phyloP scores from a whole-genome alignment of 2,113 vertebrate species.

The Corythoichthys intestinalis region DNA sequence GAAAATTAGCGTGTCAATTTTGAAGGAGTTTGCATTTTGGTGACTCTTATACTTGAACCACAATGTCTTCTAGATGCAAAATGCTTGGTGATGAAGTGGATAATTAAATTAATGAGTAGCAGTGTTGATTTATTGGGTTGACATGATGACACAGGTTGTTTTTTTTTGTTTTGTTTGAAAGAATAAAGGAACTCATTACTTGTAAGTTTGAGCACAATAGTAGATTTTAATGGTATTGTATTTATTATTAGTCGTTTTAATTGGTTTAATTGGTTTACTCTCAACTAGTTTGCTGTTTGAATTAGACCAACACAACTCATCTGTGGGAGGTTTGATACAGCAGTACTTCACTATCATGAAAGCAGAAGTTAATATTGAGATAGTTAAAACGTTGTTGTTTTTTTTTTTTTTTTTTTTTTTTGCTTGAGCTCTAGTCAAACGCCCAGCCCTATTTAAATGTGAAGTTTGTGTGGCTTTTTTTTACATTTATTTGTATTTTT shows the following conservation, averaged over 20 bases:
- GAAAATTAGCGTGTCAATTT: slow-evolving; percentile 28
- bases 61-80: slow-evolving; percentile 29
- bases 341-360: background rate
- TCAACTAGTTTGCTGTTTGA: background rate
- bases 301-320: background rate
- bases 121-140: slow-evolving; percentile 11
- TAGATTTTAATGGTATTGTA: slow-evolving; percentile 4
- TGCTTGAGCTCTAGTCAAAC: background rate
- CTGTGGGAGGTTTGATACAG: background rate
- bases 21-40: slow-evolving; percentile 10
- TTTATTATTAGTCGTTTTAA: background rate
- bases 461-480: slow-evolving; percentile 1
- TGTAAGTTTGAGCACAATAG: slow-evolving; percentile 5
- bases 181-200: slow-evolving; percentile 6
- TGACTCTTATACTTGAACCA: slow-evolving; percentile 45
- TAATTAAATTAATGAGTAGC: slow-evolving; percentile 12
- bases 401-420: no score
- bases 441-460: background rate
- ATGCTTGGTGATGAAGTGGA: slow-evolving; percentile 17
- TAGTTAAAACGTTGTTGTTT: background rate
- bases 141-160: slow-evolving; percentile 16
- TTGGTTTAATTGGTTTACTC: background rate
- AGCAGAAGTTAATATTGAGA: background rate
- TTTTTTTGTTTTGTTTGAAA: slow-evolving; percentile 11
- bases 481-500: background rate